These are phyloP conservation scores for Saturnia japonica DNA, from an alignment of 2,888 invertebrate species.

Conservation along the genomic window DNA sequence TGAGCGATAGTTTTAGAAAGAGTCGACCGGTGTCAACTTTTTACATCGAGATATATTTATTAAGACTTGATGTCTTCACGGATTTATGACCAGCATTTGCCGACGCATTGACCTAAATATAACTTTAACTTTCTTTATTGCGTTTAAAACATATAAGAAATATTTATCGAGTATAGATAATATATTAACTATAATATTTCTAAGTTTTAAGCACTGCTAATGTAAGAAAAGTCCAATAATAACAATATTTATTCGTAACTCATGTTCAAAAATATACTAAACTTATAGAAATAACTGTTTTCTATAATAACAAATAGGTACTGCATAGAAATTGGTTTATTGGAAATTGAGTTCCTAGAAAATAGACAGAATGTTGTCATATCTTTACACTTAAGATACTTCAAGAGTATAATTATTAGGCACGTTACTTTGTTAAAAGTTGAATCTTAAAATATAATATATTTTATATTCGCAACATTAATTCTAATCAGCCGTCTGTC, in stretches of 20 bases:
- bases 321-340: background rate
- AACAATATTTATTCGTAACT: background rate
- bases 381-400: no score
- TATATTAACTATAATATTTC: background rate
- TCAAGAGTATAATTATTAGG: no score
- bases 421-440: no score
- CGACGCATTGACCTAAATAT: background rate
- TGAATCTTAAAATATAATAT: no score
- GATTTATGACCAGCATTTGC: background rate
- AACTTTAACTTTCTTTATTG: background rate
- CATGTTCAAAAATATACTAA: no score
- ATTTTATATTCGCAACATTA: no score
- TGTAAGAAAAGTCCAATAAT: background rate
- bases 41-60: background rate
- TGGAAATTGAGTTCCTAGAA: background rate
- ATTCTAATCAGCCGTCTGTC: no score
- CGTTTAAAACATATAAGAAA: background rate
- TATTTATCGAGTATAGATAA: background rate
- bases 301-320: no score
- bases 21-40: background rate
- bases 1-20: slow-evolving; percentile 6
- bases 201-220: background rate
- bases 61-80: background rate
- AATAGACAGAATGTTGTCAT: no score
- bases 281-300: no score